A percentile compares a stretch with the other conserved stretches of the same genome.
Evolutionary conservation across 2,888 invertebrate genomes (phyloP).

Genomic region (Unio pictorum): DNA sequence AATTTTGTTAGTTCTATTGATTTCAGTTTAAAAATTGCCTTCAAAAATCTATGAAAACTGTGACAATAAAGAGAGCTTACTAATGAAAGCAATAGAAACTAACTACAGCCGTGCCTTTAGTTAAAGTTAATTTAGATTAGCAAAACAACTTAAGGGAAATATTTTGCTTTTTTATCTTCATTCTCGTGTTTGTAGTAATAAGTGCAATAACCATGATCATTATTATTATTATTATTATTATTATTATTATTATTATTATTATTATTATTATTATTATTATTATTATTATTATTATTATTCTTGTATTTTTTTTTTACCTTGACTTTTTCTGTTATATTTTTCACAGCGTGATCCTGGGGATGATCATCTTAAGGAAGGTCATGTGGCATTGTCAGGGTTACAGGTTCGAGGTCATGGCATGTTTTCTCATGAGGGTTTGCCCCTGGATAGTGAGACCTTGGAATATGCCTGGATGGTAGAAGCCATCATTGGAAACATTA

Average conservation of each 20-base stretch:
- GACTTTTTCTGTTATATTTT: too few relatives aligned
- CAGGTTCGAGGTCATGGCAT: slow-evolving; percentile 82
- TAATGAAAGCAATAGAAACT: too few relatives aligned
- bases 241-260: not conserved
- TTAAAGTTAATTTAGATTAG: too few relatives aligned
- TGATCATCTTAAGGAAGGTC: slow-evolving; percentile 69
- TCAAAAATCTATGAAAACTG: too few relatives aligned
- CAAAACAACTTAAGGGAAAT: too few relatives aligned
- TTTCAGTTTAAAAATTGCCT: too few relatives aligned
- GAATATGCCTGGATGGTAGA: slow-evolving; percentile 99
- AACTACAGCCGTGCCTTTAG: too few relatives aligned
- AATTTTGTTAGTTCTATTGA: too few relatives aligned
- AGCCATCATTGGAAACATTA: slow-evolving; percentile 92
- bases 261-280: not conserved
- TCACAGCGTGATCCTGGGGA: slow-evolving; percentile 59
- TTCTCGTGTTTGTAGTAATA: not conserved
- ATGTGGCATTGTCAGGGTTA: slow-evolving; percentile 78
- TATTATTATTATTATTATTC: not conserved
- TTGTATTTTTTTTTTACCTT: slow-evolving; percentile 3
- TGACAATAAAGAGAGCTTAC: too few relatives aligned
- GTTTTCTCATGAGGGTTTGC: slow-evolving; percentile 92
- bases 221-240: not conserved
- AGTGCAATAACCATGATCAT: not conserved
- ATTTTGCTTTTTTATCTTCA: not conserved
- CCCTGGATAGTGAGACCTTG: slow-evolving; percentile 92